Base-by-base conservation (phyloP, 2,797 vertebrate genomes). In the Microctenopoma steveboyesi region DNA sequence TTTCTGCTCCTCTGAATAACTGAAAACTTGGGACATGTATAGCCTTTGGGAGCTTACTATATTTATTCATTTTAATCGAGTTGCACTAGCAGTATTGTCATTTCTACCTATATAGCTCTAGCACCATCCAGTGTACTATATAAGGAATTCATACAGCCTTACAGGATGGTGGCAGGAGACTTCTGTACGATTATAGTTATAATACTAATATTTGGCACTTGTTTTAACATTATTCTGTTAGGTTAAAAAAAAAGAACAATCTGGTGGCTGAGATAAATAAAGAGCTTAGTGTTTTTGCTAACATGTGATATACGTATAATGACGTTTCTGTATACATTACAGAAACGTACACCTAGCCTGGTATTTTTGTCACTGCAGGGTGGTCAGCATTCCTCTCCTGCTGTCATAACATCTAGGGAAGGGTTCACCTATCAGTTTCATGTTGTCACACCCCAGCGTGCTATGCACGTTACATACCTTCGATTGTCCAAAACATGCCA, bases 391-490 rank as follows among this genome's bases (percentile, higher is more conserved):
- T 90, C 86, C 78, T 83, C 7, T 43, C 18, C 0, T 64, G 16
- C 50, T 37, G 47, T 69, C 52, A 50, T 10, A 0, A 0, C 47
- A 42, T 69, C 64, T 28, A 53, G 77, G 81, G 33, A 62, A 59
- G 69, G 62, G 70, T 55, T 63, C 57, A 16, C 37, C 48, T 72
- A 66, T 86, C 58, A 65, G 68, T 64, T 47, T 60, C 7, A 5
- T 40, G 52, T 3, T 43, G 85, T 76, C 85, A 86, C 92, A 81
- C 91, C 91, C 79, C 22, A 9, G 13, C 11, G 1, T 72, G 86
- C 74, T 88, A 91, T 82, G 86, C 57, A 73, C 57, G 33, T 55
- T 74, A 84, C 84, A 90, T 89, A 81, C 81, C 67, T 89, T 59
- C 65, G 33, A 64, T 69, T 40, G 11, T 11, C 14, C 33, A 59